Conservation (phyloP, 2,113 vertebrate genomes). For the Rhagologus leucostigma region DNA sequence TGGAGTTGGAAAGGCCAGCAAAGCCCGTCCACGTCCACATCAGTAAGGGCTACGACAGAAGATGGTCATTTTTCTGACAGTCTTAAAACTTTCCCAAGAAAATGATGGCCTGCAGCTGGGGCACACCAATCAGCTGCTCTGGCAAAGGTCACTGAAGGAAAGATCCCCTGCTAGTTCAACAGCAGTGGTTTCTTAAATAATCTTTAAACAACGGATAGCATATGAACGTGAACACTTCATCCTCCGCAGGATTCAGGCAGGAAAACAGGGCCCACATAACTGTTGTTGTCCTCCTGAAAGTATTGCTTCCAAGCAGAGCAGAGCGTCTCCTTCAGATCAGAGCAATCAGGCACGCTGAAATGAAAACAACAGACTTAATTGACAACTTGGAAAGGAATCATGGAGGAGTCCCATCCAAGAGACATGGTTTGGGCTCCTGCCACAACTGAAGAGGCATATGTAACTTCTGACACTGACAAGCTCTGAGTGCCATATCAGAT, state of each 20-base stretch:
- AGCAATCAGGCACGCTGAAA: background rate
- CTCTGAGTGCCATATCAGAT: background rate
- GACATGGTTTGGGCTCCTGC: background rate
- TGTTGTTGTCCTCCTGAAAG: background rate
- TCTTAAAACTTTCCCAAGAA: constrained; percentile 8
- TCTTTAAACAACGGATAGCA: background rate
- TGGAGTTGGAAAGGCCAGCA: background rate
- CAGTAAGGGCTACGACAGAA: background rate
- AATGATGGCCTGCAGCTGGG: background rate
- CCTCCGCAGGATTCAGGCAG: background rate
- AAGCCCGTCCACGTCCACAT: fast-evolving
- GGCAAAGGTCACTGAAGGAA: background rate
- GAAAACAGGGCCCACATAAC: background rate
- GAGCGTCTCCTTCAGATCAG: background rate
- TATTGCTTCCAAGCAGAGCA: background rate
- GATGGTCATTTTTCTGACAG: background rate
- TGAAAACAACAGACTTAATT: background rate
- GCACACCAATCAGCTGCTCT: background rate
- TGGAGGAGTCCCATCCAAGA: background rate
- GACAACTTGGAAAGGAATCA: background rate
- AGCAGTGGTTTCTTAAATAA: background rate
- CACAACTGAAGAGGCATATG: background rate
- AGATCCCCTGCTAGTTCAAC: background rate
- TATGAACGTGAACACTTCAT: background rate
- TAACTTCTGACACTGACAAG: constrained; percentile 12